Percentiles rank a stretch among this genome's conserved stretches.
Conservation (phyloP, 2,113 vertebrate species). For the Mugil cephalus region DNA sequence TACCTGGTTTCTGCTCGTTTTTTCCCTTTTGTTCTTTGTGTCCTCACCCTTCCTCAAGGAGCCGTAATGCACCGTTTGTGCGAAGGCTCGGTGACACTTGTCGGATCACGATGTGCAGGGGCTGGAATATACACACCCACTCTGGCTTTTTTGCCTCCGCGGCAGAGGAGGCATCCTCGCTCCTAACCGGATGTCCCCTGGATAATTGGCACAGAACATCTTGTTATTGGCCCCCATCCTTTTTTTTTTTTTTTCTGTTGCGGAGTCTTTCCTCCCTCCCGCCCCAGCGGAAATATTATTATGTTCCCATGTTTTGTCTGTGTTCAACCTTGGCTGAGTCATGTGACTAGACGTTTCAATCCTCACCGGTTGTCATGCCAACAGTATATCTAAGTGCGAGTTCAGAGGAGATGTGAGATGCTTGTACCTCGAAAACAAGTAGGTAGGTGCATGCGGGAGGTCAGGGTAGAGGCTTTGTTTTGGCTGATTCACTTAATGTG, state of each 20-base stretch:
- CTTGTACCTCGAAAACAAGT: conserved; percentile 55
- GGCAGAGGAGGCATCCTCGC: conserved; percentile 38
- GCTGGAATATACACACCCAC: conserved; percentile 50
- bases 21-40: conserved; percentile 41
- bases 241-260: conserved; percentile 15
- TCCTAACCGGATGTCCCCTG: conserved; percentile 51
- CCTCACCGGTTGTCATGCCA: conserved; percentile 83
- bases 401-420: conserved; percentile 50
- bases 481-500: background rate
- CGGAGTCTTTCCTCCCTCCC: conserved; percentile 36
- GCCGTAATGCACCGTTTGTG: conserved; percentile 30
- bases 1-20: conserved; percentile 41
- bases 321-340: conserved; percentile 74
- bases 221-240: conserved; percentile 44
- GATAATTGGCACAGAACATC: conserved; percentile 66
- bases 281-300: conserved; percentile 37
- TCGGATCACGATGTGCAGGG: conserved; percentile 52
- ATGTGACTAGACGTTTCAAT: conserved; percentile 70
- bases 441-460: conserved; percentile 41
- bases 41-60: conserved; percentile 37
- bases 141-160: conserved; percentile 12
- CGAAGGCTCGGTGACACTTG: conserved; percentile 47
- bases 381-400: conserved; percentile 71
- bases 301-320: conserved; percentile 67
- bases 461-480: conserved; percentile 8